These are phyloP conservation scores for Noturus placidus DNA, from an alignment of 2,113 vertebrate genomes.

Conservation along the genomic window DNA sequence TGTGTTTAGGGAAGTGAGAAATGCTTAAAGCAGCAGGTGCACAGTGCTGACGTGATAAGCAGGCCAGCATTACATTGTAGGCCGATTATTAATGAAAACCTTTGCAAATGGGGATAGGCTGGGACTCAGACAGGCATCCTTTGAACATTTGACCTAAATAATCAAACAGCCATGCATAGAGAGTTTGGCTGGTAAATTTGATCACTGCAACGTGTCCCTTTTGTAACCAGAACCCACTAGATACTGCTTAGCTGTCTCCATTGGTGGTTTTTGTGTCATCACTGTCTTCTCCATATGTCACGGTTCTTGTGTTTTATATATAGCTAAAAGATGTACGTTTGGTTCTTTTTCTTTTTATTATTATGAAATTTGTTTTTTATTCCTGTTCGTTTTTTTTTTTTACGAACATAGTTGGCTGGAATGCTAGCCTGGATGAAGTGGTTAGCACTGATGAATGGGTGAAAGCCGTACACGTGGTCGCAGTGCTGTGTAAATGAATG, in stretches of 20 bases:
- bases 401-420: not conserved
- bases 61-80: conserved; percentile 2
- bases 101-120: conserved; percentile 38
- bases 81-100: conserved; percentile 69
- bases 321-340: not conserved
- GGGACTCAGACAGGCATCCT: conserved; percentile 48
- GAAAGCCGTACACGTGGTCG: not conserved
- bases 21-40: conserved; percentile 19
- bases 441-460: not conserved
- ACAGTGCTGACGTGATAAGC: not conserved
- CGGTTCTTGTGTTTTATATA: not conserved
- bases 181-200: conserved; percentile 31
- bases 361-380: too few species aligned
- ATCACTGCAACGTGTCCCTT: not conserved
- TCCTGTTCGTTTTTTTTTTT: too few species aligned
- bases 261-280: not conserved
- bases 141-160: conserved; percentile 70
- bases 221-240: conserved; percentile 1
- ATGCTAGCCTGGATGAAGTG: not conserved
- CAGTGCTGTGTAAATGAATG: not conserved
- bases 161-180: conserved; percentile 49
- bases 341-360: not conserved
- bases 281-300: not conserved
- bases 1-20: conserved; percentile 15
- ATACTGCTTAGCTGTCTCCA: not conserved